Base-by-base conservation (phyloP, 2,888 invertebrate species). In the Clepsis dumicolana region DNA sequence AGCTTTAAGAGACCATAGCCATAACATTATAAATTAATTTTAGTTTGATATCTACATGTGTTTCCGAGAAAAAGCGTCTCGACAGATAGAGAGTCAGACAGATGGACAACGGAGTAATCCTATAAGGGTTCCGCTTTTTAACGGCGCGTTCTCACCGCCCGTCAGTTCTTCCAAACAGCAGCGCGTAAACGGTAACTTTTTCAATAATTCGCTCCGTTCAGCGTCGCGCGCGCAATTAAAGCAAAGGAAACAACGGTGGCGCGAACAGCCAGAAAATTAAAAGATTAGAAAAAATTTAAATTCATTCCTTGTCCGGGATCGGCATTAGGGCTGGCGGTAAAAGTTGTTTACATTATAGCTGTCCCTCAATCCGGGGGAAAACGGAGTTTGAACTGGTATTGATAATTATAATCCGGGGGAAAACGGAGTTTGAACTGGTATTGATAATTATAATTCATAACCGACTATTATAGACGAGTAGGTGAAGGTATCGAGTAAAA, bases 171-270 rank as follows among this genome's bases (percentile, higher is more conserved):
- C 21, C 32, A 4, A 61, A 60, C 52, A 52, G 53, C 35, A 12
- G 50, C 41, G 63, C 63, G 65, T 63, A 65, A 71, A 66, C 63
- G 71, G 61, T 35, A 71, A 71, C 71, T 71, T 71, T 71, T 71
- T 71, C 71, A 71, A 71, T 71, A 71, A 71, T 71, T 70, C 71
- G 64, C 70, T 71, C 56, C 59, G 53, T 71, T 70, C 70, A 56
- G 57, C 64, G 59, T 41, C 65, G 71, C 66, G 57, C 48, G 71
- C 70, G 66, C 70, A 71, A 71, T 71, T 70, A 71, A 70, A 66
- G 65, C 57, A 64, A 65, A 50, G 56, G 65, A 66, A 70, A 60
- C 65, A 70, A 71, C 63, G 35, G 62, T 63, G 32, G 63, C 38
- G 62, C 60, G 32, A 61, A 59, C 66, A 52, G 68, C 57, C 67